Percentiles rank a stretch among this genome's conserved stretches.
Evolutionary conservation across 2,797 vertebrate species (phyloP).

Genomic region (Tokudaia muenninki): DNA sequence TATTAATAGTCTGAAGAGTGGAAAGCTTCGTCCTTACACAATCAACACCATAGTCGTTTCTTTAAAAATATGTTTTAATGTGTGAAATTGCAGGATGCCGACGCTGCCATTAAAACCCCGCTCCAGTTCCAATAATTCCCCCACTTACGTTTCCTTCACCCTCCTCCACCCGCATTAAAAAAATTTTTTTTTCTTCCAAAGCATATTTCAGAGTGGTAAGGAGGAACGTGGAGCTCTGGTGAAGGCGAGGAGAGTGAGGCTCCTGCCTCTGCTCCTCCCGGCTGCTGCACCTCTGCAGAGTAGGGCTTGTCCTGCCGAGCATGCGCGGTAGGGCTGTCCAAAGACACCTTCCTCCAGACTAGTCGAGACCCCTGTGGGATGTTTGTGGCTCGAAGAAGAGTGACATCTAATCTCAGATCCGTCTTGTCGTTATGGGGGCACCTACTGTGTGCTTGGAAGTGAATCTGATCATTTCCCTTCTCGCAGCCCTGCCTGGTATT

Average conservation of each 20-base stretch:
- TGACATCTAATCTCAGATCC: rapidly evolving
- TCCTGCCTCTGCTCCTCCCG: rapidly evolving
- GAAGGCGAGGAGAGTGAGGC: background rate
- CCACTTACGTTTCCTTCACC: constrained; percentile 81
- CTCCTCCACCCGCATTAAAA: background rate
- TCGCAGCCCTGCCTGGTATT: rapidly evolving
- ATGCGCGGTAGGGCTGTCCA: rapidly evolving
- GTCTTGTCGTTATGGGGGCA: background rate
- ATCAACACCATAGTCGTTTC: constrained; percentile 86
- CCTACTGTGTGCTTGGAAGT: rapidly evolving
- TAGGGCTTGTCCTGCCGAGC: background rate
- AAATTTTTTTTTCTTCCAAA: constrained; percentile 76
- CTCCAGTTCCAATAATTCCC: constrained; percentile 89
- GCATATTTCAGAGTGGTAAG: constrained; percentile 84
- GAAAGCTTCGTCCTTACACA: constrained; percentile 90
- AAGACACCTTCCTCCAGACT: background rate
- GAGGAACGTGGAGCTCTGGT: constrained; percentile 40
- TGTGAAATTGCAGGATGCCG: constrained; percentile 91
- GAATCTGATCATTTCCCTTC: rapidly evolving
- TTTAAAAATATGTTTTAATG: constrained; percentile 89
- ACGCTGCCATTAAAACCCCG: constrained; percentile 89
- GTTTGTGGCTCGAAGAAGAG: background rate
- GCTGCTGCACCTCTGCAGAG: rapidly evolving
- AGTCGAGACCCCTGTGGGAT: rapidly evolving
- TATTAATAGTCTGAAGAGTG: constrained; percentile 92